Percentiles rank a stretch among this genome's conserved stretches.
phyloP scores from a whole-genome alignment of 2,888 invertebrate species.

The Urechis unicinctus region DNA sequence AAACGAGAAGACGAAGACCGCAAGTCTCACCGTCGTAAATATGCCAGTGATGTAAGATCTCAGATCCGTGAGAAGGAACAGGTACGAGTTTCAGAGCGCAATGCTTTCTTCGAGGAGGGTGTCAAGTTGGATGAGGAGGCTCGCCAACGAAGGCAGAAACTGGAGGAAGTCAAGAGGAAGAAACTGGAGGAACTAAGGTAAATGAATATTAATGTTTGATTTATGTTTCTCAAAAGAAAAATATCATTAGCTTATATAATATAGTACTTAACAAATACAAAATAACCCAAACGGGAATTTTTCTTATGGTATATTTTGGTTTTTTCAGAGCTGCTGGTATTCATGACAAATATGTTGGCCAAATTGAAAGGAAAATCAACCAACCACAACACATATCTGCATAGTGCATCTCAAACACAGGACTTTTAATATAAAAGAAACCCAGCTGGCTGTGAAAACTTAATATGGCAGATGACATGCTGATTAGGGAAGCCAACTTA shows the following conservation, averaged over 20 bases:
- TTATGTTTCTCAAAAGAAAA: background rate
- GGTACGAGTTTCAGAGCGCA: constrained; percentile 40
- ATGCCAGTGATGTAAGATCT: constrained; percentile 41
- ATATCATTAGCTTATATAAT: background rate
- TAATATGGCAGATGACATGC: no score
- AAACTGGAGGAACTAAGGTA: constrained; percentile 48
- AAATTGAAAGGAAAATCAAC: constrained; percentile 47
- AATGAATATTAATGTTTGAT: constrained; percentile 6
- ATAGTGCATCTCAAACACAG: background rate
- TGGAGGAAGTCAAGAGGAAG: constrained; percentile 49
- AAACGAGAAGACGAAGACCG: constrained; percentile 34
- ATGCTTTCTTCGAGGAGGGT: constrained; percentile 50
- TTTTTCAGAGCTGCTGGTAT: constrained; percentile 44
- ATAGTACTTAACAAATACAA: background rate
- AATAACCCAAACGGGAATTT: background rate
- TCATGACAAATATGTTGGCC: constrained; percentile 49
- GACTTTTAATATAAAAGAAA: no score
- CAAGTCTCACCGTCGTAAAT: constrained; percentile 26
- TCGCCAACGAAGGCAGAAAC: constrained; percentile 32
- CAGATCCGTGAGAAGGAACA: constrained; percentile 50
- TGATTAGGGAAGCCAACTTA: no score
- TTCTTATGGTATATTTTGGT: background rate
- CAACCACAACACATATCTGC: constrained; percentile 10
- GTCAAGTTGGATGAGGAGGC: constrained; percentile 48
- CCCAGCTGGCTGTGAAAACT: no score